phyloP scores from a whole-genome alignment of 2,113 vertebrate species.

The Brachirus orientalis region DNA sequence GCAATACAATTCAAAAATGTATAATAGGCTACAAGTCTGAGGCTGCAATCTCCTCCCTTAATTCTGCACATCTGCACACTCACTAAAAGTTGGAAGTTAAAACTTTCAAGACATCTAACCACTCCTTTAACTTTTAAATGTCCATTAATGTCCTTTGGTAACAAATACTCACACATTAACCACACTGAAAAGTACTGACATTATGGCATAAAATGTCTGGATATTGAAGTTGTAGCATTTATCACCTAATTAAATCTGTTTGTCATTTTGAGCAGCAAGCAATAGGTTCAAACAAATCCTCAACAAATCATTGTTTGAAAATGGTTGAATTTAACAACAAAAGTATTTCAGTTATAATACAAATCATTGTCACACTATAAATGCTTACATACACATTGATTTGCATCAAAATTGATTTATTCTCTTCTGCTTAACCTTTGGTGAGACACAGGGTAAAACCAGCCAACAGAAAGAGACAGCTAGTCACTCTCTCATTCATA shows the following conservation, averaged over 20 bases:
- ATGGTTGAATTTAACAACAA: too few relatives aligned
- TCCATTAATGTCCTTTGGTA: neutral
- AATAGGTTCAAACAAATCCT: constrained; percentile 1
- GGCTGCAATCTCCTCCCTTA: neutral
- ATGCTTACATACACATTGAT: too few relatives aligned
- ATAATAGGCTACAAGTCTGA: constrained; percentile 24
- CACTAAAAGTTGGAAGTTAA: neutral
- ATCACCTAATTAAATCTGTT: constrained; percentile 3
- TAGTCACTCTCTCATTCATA: too few relatives aligned
- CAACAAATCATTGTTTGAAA: too few relatives aligned
- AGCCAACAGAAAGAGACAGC: too few relatives aligned
- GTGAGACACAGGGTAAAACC: too few relatives aligned
- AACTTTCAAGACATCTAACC: too few relatives aligned
- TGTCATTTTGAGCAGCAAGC: constrained; percentile 1
- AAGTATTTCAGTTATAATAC: too few relatives aligned
- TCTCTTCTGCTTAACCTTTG: too few relatives aligned
- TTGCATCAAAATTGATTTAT: too few relatives aligned
- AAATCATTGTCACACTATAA: too few relatives aligned
- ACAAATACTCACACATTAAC: neutral
- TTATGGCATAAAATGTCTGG: neutral
- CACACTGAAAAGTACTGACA: constrained; percentile 1
- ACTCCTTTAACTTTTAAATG: neutral
- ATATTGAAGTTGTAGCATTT: constrained; percentile 17
- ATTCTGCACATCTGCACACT: neutral
- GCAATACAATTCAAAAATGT: constrained; percentile 25